Percentiles rank a stretch among this genome's conserved stretches.
phyloP scores from a whole-genome alignment of 2,797 vertebrate species.

The Notolepis coatsorum region DNA sequence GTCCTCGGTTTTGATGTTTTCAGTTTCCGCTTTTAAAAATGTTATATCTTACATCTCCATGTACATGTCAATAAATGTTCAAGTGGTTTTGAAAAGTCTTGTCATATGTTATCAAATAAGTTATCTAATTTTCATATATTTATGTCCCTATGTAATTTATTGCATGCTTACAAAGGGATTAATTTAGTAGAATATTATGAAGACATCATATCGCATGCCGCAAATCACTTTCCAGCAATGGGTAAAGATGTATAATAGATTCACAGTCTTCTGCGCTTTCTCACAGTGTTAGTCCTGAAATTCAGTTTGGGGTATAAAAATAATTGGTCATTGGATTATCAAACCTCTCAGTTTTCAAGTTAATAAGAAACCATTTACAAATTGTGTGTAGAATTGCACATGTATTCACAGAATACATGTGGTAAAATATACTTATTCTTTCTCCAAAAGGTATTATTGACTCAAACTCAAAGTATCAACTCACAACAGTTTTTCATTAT shows the following conservation, averaged over 20 bases:
- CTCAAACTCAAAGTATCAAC: conserved; percentile 26
- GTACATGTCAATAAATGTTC: conserved; percentile 18
- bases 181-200: conserved; percentile 39
- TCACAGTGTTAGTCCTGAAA: conserved; percentile 85
- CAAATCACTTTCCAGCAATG: neutral
- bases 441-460: conserved; percentile 16
- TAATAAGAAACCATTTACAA: conserved; percentile 14
- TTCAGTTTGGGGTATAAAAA: conserved; percentile 60
- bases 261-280: conserved; percentile 69
- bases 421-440: conserved; percentile 22
- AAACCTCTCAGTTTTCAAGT: neutral
- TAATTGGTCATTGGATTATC: conserved; percentile 5
- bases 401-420: conserved; percentile 83
- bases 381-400: conserved; percentile 58
- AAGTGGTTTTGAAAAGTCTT: conserved; percentile 41
- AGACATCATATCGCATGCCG: conserved; percentile 1
- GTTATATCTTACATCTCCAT: conserved; percentile 12
- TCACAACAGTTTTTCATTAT: neutral
- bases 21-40: conserved; percentile 34
- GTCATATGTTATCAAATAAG: conserved; percentile 10
- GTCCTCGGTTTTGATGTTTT: conserved; percentile 45
- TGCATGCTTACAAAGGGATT: conserved; percentile 48
- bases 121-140: conserved; percentile 4
- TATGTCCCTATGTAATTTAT: conserved; percentile 28
- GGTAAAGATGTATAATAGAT: conserved; percentile 30